Evolutionary conservation across 2,888 invertebrate species (phyloP).

Genomic region (Zygogramma bicolorata): DNA sequence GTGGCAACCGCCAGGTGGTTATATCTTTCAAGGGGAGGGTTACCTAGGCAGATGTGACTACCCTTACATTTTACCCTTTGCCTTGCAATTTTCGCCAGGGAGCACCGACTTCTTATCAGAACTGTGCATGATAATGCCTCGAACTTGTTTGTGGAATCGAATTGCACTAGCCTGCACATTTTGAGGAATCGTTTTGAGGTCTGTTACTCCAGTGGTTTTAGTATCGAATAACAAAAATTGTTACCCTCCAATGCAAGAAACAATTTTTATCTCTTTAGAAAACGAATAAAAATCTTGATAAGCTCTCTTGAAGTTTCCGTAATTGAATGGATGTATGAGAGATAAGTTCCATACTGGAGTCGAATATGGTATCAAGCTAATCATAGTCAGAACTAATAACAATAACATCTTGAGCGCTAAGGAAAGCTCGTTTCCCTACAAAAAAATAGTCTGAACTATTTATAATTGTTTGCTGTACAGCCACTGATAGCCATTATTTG

Average conservation of each 20-base stretch:
- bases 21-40: slow-evolving; percentile 66
- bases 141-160: slow-evolving; percentile 29
- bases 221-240: neutral
- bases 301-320: too few species aligned
- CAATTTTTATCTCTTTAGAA: neutral
- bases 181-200: neutral
- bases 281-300: too few species aligned
- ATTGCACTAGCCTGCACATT: slow-evolving; percentile 13
- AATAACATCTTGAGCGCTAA: too few species aligned
- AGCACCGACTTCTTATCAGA: slow-evolving; percentile 53
- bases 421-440: too few species aligned
- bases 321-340: too few species aligned
- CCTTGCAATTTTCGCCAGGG: slow-evolving; percentile 55
- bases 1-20: slow-evolving; percentile 67
- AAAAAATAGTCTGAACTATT: too few species aligned
- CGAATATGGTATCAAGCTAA: too few species aligned
- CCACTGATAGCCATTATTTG: too few species aligned
- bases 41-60: slow-evolving; percentile 64
- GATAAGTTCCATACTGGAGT: too few species aligned
- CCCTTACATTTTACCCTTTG: slow-evolving; percentile 59
- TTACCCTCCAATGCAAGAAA: too few species aligned
- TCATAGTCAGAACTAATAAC: too few species aligned
- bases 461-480: too few species aligned
- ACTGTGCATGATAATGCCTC: slow-evolving; percentile 38
- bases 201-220: neutral